phyloP scores from a whole-genome alignment of 2,113 vertebrate genomes.

The Thalassoma bifasciatum region DNA sequence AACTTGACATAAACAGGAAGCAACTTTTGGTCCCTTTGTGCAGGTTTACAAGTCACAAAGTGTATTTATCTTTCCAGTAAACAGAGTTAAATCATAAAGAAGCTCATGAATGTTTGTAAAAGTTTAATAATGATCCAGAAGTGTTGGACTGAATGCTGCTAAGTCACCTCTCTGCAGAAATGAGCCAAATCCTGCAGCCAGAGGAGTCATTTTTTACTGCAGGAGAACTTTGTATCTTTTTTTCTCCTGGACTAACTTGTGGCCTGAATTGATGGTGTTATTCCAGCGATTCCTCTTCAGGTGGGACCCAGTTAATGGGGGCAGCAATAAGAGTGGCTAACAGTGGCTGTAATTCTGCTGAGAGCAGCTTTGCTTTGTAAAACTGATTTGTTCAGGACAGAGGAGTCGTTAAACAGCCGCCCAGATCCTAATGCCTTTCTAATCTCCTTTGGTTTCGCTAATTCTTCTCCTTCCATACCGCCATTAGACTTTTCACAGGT shows the following conservation, averaged over 20 bases:
- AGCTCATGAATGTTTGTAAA: background rate
- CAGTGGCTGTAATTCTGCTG: slow-evolving; percentile 74
- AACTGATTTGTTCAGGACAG: slow-evolving; percentile 73
- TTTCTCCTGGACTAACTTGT: slow-evolving; percentile 33
- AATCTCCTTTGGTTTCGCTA: slow-evolving; percentile 76
- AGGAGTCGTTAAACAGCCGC: slow-evolving; percentile 76
- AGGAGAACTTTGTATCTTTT: slow-evolving; percentile 29
- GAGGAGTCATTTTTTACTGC: slow-evolving; percentile 21
- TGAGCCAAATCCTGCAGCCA: slow-evolving; percentile 3
- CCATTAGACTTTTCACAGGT: slow-evolving; percentile 75
- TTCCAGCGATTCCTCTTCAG: slow-evolving; percentile 63
- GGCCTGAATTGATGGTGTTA: slow-evolving; percentile 66
- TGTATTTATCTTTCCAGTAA: no score
- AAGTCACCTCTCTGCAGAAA: slow-evolving; percentile 13
- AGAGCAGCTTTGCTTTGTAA: slow-evolving; percentile 69
- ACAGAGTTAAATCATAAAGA: no score
- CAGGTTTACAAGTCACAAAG: no score
- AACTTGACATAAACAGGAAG: no score
- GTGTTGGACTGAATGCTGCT: background rate
- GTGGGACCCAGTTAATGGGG: slow-evolving; percentile 70
- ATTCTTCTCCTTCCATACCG: slow-evolving; percentile 70
- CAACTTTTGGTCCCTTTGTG: no score
- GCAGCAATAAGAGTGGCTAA: slow-evolving; percentile 70
- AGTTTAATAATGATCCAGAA: background rate
- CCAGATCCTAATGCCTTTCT: slow-evolving; percentile 74